Evolutionary conservation across 2,888 invertebrate species (phyloP).

Genomic region (Phytoseiulus persimilis): DNA sequence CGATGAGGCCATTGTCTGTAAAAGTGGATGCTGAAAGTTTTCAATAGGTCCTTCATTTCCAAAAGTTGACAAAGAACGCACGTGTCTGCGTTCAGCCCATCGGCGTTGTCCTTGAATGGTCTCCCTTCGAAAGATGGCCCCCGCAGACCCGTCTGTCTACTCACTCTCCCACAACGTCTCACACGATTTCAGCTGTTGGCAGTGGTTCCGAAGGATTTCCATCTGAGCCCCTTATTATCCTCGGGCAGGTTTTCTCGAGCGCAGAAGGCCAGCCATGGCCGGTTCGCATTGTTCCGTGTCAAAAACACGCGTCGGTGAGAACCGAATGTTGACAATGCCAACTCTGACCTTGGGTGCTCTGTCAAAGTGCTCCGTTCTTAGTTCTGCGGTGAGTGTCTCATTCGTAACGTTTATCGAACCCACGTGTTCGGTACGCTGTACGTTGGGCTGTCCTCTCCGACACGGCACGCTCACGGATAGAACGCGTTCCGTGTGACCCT

Average conservation of each 20-base stretch:
- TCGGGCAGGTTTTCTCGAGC: not conserved
- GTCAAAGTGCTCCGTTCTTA: too few relatives aligned
- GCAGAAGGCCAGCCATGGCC: not conserved
- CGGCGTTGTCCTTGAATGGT: not conserved
- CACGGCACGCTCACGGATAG: too few relatives aligned
- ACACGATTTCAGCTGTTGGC: not conserved
- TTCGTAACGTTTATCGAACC: too few relatives aligned
- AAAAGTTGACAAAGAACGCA: not conserved
- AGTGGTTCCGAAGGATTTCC: not conserved
- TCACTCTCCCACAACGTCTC: not conserved
- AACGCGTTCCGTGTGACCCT: too few relatives aligned
- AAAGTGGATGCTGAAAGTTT: not conserved
- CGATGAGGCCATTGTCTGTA: not conserved
- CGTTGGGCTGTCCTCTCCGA: too few relatives aligned
- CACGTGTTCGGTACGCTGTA: too few relatives aligned
- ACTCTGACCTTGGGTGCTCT: too few relatives aligned
- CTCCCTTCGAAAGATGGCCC: not conserved
- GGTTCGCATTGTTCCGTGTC: not conserved
- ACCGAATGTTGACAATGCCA: not conserved
- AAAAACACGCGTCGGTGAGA: not conserved
- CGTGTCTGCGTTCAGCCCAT: not conserved
- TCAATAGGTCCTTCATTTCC: not conserved
- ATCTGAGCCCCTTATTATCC: not conserved
- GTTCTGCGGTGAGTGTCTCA: too few relatives aligned
- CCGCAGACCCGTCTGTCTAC: not conserved